Evolutionary conservation across 2,113 vertebrate species (phyloP).

Genomic region (Catagonus wagneri): DNA sequence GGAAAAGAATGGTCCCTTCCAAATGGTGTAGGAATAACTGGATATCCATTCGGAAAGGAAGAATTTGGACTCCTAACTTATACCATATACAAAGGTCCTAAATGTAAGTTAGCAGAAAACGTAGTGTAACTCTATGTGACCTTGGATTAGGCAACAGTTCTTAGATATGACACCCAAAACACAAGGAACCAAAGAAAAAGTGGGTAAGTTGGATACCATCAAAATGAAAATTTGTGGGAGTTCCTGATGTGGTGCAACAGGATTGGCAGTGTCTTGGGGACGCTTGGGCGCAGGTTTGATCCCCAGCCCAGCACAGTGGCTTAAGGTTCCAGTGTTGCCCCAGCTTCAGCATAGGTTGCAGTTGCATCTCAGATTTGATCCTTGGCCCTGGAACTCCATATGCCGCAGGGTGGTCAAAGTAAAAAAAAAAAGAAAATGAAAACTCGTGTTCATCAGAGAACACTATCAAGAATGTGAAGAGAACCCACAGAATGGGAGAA

Average conservation of each 20-base stretch:
- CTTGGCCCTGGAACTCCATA: too few relatives aligned
- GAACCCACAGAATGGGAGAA: background rate
- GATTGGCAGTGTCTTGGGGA: too few relatives aligned
- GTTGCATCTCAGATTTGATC: too few relatives aligned
- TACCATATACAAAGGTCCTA: background rate
- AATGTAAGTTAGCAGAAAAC: background rate
- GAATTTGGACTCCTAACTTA: background rate
- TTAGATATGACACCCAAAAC: background rate
- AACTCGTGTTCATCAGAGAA: background rate
- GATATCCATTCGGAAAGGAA: background rate
- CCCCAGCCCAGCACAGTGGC: too few relatives aligned
- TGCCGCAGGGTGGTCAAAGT: too few relatives aligned
- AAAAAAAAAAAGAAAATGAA: background rate
- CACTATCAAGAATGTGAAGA: conserved; percentile 6
- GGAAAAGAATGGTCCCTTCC: background rate
- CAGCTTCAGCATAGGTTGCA: too few relatives aligned
- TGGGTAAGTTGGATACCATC: background rate
- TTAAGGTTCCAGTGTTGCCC: too few relatives aligned
- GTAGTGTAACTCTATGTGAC: background rate
- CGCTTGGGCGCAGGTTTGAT: too few relatives aligned
- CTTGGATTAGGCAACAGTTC: conserved; percentile 7
- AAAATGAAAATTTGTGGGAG: background rate
- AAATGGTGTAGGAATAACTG: background rate
- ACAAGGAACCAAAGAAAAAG: conserved; percentile 13
- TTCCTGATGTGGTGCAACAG: too few relatives aligned